phyloP scores from a whole-genome alignment of 2,113 vertebrate species.

The Colistium nudipinnis region DNA sequence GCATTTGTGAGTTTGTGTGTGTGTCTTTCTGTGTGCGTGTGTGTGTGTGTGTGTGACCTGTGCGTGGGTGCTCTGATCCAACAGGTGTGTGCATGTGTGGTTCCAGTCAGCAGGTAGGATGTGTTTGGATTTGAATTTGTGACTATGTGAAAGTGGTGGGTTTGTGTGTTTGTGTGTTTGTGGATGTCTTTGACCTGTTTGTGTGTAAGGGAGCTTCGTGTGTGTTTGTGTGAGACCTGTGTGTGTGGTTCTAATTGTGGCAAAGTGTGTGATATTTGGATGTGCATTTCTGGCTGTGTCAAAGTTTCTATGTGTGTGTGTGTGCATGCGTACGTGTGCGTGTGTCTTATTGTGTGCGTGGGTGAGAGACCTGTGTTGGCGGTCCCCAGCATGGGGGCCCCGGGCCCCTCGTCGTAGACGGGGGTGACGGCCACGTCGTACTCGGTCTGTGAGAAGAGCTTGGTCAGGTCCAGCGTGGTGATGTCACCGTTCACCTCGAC shows the following conservation, averaged over 20 bases:
- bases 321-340: neutral
- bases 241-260: neutral
- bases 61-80: too few relatives aligned
- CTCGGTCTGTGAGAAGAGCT: conserved; percentile 88
- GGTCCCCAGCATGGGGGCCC: conserved; percentile 74
- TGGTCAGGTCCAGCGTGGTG: conserved; percentile 79
- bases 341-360: too few relatives aligned
- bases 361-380: conserved; percentile 83
- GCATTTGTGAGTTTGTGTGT: conserved; percentile 11
- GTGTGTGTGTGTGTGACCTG: neutral
- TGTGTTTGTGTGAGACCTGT: conserved; percentile 24
- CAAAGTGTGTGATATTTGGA: too few relatives aligned
- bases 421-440: conserved; percentile 89
- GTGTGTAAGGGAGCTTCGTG: too few relatives aligned
- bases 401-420: conserved; percentile 86
- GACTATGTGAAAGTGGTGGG: neutral
- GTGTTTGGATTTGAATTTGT: too few relatives aligned
- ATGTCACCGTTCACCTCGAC: conserved; percentile 84
- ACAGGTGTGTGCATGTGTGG: neutral
- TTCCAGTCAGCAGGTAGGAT: too few relatives aligned
- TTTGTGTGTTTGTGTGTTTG: too few relatives aligned
- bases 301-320: too few relatives aligned
- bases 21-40: conserved; percentile 1
- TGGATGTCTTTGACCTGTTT: too few relatives aligned
- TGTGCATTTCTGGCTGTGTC: too few relatives aligned